Base-by-base conservation (phyloP, 2,797 vertebrate genomes). In the Allobates femoralis region DNA sequence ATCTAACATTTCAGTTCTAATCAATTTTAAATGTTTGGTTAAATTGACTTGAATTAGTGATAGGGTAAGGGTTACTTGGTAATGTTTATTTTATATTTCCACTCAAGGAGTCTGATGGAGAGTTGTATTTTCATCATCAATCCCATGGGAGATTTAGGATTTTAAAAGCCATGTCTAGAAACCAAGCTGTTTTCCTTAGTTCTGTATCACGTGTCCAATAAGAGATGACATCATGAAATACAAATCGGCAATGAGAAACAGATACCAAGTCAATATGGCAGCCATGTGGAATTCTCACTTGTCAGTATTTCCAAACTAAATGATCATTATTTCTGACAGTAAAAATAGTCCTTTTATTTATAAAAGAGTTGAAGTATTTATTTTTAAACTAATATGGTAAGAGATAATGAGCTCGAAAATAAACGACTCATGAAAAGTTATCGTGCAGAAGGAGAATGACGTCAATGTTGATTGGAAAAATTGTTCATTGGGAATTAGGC, bases 161-260 rank as follows among this genome's bases (percentile, higher is more conserved):
- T 76, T 46, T 50, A 41, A 87, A 83, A 79, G 34, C 73, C 18
- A 55, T n/a, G 74, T 50, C 62, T 83, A 56, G 32, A 82, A 77
- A 83, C 76, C 56, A 81, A 46, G 26, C 46, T 37, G 50, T 26
- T 83, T 78, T 83, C 79, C 46, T 73, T 75, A 55, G 18, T 28
- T 41, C 79, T 41, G 79, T 82, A 82, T 82, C 79, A 77, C 79
- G 34, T 82, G 79, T 82, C 60, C 37, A 67, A 16, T 79, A 67
- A 83, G 53, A 82, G 50, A 67, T 83, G 80, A 82, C 79, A 82
- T 86, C 79, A 86, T 81, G 46, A 51, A 78, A 69, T 34, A 60
- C 80, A 87, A 83, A 87, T 87, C 80, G 78, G 83, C 80, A 83
- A 83, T 83, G 80, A 71, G 85, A 76, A 86, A 76, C 64, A 62